These are phyloP conservation scores for Meriones psammophilus DNA, from an alignment of 2,797 vertebrate genomes.

Conservation along the genomic window DNA sequence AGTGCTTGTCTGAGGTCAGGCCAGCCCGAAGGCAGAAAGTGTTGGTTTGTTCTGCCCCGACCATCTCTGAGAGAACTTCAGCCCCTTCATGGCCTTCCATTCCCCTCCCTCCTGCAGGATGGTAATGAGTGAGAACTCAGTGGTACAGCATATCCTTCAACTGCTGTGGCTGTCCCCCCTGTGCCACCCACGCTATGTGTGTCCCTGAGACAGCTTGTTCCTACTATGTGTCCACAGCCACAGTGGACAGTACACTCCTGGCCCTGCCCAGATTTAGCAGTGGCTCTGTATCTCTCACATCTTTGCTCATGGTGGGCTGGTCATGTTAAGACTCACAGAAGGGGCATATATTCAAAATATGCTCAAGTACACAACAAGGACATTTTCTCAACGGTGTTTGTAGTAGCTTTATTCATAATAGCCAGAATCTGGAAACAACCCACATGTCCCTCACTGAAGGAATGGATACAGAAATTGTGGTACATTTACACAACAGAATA, in stretches of 20 bases:
- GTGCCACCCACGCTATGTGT: neutral
- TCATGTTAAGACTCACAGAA: neutral
- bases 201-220: neutral
- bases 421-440: too few species aligned
- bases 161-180: neutral
- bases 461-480: too few species aligned
- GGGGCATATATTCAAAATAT: too few species aligned
- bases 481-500: too few species aligned
- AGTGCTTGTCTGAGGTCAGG: neutral
- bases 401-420: too few species aligned
- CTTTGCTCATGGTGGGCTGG: neutral
- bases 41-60: neutral
- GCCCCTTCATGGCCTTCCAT: fast-evolving
- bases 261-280: neutral
- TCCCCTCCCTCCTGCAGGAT: too few species aligned
- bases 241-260: neutral
- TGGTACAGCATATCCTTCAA: too few species aligned
- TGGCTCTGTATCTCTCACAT: neutral
- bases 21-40: neutral
- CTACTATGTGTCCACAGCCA: neutral
- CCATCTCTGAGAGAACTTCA: neutral
- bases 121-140: neutral
- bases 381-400: too few species aligned
- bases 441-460: too few species aligned
- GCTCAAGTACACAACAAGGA: too few species aligned